These are phyloP conservation scores for Muscicapa comitata DNA, from an alignment of 2,797 vertebrate genomes.

Conservation along the genomic window DNA sequence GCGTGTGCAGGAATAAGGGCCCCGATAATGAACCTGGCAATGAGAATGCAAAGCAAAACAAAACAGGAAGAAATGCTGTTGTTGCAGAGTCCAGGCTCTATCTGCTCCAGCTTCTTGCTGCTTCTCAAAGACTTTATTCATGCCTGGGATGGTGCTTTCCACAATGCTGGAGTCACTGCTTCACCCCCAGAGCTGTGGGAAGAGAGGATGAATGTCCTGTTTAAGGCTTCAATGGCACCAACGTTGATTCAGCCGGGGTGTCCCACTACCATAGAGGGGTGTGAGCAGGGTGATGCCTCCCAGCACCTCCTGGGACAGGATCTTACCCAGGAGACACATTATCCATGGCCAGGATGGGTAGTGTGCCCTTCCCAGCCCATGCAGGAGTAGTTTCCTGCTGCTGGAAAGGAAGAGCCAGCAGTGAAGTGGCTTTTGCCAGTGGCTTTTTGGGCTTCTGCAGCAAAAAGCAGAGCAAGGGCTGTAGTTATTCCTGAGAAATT, in stretches of 20 bases:
- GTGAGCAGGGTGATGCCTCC: background rate
- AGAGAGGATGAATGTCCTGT: background rate
- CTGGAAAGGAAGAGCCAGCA: background rate
- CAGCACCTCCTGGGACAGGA: background rate
- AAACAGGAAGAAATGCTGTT: background rate
- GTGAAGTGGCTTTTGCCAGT: background rate
- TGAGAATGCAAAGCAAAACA: slow-evolving; percentile 56
- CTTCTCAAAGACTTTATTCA: background rate
- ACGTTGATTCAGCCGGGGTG: background rate
- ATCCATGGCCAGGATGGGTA: rapidly evolving
- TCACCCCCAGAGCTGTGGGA: background rate
- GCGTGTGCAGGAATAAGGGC: slow-evolving; percentile 54
- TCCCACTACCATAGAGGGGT: rapidly evolving
- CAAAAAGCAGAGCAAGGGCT: background rate
- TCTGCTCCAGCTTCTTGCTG: background rate
- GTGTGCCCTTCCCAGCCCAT: background rate
- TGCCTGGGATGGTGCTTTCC: background rate
- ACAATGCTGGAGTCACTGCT: background rate
- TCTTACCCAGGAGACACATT: rapidly evolving
- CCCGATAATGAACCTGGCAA: slow-evolving; percentile 57
- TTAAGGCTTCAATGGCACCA: rapidly evolving
- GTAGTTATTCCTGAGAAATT: background rate
- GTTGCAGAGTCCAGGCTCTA: background rate
- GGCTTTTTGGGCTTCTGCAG: background rate
- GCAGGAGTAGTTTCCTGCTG: background rate